Conservation (phyloP, 2,888 invertebrate genomes). For the Trissoscelio sp. region DNA sequence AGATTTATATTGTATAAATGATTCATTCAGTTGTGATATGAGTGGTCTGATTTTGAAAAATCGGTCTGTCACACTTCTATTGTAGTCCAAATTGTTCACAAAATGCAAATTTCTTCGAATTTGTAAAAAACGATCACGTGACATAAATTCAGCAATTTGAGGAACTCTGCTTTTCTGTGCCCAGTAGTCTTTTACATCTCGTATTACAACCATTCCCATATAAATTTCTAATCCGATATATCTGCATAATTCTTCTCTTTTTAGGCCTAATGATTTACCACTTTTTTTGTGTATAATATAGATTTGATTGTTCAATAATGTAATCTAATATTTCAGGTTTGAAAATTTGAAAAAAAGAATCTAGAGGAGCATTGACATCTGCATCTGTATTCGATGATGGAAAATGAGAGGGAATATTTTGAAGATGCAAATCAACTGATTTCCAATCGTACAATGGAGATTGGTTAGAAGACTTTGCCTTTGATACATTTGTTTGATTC, state of each 20-base stretch:
- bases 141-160: constrained; percentile 74
- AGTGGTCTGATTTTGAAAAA: constrained; percentile 75
- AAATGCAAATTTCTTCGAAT: constrained; percentile 74
- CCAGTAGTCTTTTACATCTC: constrained; percentile 70
- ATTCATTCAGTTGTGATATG: constrained; percentile 64
- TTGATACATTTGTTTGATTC: too few relatives aligned
- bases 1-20: constrained; percentile 9
- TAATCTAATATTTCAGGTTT: not conserved
- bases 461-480: too few relatives aligned
- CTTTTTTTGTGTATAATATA: constrained; percentile 2
- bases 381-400: not conserved
- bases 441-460: too few relatives aligned
- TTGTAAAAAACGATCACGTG: constrained; percentile 73
- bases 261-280: not conserved
- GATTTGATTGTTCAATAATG: constrained; percentile 25
- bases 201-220: constrained; percentile 75
- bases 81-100: constrained; percentile 70
- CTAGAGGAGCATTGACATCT: not conserved
- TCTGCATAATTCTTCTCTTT: constrained; percentile 70
- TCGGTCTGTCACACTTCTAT: constrained; percentile 68
- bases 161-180: constrained; percentile 31
- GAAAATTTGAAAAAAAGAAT: not conserved
- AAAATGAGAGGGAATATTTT: too few relatives aligned
- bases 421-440: too few relatives aligned
- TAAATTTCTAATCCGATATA: constrained; percentile 75